phyloP scores from a whole-genome alignment of 2,797 vertebrate species.

The Merluccius polli region DNA sequence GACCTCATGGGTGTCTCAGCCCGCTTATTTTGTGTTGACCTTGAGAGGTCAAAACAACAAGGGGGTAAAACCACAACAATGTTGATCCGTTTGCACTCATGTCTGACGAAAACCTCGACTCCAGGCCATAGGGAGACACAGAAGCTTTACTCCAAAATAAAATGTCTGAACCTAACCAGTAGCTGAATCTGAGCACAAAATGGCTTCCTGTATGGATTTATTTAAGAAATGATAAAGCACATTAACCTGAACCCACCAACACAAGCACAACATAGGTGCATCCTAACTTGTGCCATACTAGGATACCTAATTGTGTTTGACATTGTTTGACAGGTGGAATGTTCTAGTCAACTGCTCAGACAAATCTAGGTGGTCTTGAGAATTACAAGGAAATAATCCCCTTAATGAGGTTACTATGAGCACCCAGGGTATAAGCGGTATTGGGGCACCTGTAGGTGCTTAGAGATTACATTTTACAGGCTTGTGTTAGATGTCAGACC shows the following conservation, averaged over 20 bases:
- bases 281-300: no score
- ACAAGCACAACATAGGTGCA: no score
- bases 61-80: constrained; percentile 21
- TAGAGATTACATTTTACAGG: background rate
- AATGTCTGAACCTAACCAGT: background rate
- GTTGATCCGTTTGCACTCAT: constrained; percentile 14
- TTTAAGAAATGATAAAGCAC: background rate
- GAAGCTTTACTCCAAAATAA: background rate
- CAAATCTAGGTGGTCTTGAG: constrained; percentile 38
- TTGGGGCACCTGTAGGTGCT: constrained; percentile 6
- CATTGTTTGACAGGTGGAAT: constrained; percentile 47
- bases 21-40: constrained; percentile 2
- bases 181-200: background rate
- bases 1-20: background rate
- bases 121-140: no score
- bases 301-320: constrained; percentile 43
- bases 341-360: constrained; percentile 39
- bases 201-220: background rate
- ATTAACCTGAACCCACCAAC: background rate
- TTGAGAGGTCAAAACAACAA: constrained; percentile 17
- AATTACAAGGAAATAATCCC: constrained; percentile 36
- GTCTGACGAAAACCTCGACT: background rate
- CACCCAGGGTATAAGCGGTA: background rate
- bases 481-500: background rate
- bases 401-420: constrained; percentile 30